Conservation (phyloP, 2,888 invertebrate species). For the Acleris literana region DNA sequence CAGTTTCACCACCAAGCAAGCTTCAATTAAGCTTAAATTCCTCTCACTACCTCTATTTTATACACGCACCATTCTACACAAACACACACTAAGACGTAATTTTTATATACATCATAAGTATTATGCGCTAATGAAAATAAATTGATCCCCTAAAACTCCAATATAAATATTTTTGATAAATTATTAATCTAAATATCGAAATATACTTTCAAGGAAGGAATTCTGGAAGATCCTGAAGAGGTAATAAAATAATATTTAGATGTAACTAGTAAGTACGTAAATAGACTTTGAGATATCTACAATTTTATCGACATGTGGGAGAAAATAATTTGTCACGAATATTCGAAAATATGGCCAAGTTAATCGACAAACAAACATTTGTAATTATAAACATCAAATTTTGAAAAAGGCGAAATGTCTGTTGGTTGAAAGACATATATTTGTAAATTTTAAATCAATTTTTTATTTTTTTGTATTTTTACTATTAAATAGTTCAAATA, state of each 20-base stretch:
- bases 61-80: conserved; percentile 21
- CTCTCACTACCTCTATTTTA: background rate
- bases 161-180: conserved; percentile 29
- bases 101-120: conserved; percentile 53
- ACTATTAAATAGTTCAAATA: too few relatives aligned
- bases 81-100: conserved; percentile 46
- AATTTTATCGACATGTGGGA: too few relatives aligned
- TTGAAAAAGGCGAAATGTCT: too few relatives aligned
- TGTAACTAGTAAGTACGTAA: background rate
- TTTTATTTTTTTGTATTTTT: too few relatives aligned
- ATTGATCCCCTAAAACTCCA: conserved; percentile 51
- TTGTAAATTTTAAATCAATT: too few relatives aligned
- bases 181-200: conserved; percentile 21
- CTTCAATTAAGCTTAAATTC: background rate
- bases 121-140: conserved; percentile 45
- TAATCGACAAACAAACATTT: too few relatives aligned
- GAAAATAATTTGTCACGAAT: too few relatives aligned
- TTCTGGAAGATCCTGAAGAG: conserved; percentile 28
- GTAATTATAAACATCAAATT: too few relatives aligned
- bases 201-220: conserved; percentile 32
- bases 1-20: background rate
- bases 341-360: too few relatives aligned
- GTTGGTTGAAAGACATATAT: too few relatives aligned
- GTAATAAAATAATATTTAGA: background rate
- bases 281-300: too few relatives aligned